Evolutionary conservation across 2,113 vertebrate genomes (phyloP), one percentile per base, ranked within the genome.

Genomic region (Tetraodon nigroviridis): DNA sequence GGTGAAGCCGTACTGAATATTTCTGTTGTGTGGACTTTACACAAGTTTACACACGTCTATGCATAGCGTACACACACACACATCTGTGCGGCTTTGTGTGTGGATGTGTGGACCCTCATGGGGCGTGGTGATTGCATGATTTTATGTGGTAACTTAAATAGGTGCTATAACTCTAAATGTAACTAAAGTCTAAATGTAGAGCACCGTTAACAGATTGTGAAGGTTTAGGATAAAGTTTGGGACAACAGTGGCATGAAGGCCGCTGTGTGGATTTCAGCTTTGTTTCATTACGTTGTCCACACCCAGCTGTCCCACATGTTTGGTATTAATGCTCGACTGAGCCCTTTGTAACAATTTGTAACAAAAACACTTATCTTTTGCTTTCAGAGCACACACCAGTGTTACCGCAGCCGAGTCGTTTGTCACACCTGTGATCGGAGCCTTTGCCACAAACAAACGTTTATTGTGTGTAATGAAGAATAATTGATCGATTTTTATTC

Each of bases 71-170:
- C 61, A 70, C 71, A 60, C 45, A 49, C 24, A 68, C 7, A 13
- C 67, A 50, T 62, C 7, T 44, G 42, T 64, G 20, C 5, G 32
- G 22, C 24, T 52, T 69, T 68, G 2, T 55, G 66, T 61, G 42
- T 64, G 61, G 63, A 48, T 67, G 74, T 55, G 49, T 65, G 47
- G 52, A 52, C 40, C 57, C 54, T 41, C 66, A 55, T 12, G 32
- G 21, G 51, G 75, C 74, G 76, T 75, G 82, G 62, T 78, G 57
- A 61, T 29, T 58, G 83, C 77, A 84, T 84, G 82, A 16, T 73
- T 71, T 71, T 69, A 52, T 77, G 52, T 78, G 61, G 44, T 44
- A 67, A 22, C 22, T 50, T 27, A 71, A 48, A 58, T 50, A 53
- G 61, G 55, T 69, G 71, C 48, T 57, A 74, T 27, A 73, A 58